These are phyloP conservation scores for Iguana delicatissima DNA, from an alignment of 2,797 vertebrate genomes.

Conservation along the genomic window DNA sequence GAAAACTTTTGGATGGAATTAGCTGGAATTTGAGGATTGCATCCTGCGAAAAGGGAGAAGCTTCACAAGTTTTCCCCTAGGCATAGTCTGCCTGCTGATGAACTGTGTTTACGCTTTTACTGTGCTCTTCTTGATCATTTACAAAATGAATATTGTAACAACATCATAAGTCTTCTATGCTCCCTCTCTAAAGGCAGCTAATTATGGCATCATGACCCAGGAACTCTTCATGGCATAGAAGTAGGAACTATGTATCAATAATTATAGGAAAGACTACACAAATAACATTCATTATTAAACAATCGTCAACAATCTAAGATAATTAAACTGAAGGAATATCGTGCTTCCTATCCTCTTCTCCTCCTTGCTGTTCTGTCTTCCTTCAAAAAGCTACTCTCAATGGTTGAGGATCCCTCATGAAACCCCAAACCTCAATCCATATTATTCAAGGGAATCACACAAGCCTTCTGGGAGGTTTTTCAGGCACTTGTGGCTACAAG, in stretches of 20 bases:
- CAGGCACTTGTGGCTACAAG: neutral
- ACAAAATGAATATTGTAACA: neutral
- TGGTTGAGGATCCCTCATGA: neutral
- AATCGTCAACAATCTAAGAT: neutral
- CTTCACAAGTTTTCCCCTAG: neutral
- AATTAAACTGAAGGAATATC: neutral
- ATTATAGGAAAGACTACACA: neutral
- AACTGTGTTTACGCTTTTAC: neutral
- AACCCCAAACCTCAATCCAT: neutral
- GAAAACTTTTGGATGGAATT: neutral
- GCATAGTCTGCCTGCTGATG: neutral
- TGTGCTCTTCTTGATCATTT: neutral
- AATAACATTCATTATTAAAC: neutral
- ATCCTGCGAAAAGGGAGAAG: too few relatives aligned
- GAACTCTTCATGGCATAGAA: neutral
- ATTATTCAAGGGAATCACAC: neutral
- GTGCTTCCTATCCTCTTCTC: neutral
- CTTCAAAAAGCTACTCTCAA: neutral
- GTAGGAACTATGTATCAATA: neutral
- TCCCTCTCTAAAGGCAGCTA: neutral
- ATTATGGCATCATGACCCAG: neutral
- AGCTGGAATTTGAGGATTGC: neutral
- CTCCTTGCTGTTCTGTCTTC: neutral
- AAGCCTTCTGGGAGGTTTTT: neutral
- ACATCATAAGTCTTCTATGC: neutral